These are phyloP conservation scores for Acheta domesticus DNA, from an alignment of 2,888 invertebrate genomes.

Conservation along the genomic window DNA sequence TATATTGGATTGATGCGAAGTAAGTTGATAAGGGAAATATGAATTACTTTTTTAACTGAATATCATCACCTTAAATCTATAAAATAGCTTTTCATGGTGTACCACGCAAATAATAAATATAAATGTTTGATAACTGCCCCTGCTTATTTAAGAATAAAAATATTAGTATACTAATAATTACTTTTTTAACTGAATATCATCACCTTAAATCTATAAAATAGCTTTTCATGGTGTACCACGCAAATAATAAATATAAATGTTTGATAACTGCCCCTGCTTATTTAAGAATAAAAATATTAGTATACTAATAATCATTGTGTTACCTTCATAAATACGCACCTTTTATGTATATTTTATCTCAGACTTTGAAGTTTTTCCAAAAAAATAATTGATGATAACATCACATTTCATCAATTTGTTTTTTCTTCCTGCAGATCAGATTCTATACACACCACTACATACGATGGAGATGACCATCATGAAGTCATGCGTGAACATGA, in stretches of 20 bases:
- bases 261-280: no score
- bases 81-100: no score
- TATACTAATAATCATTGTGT: background rate
- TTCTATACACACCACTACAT: conserved; percentile 79
- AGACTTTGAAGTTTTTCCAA: no score
- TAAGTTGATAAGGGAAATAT: conserved; percentile 37
- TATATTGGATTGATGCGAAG: conserved; percentile 85
- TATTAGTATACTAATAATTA: background rate
- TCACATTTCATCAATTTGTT: background rate
- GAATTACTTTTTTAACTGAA: background rate
- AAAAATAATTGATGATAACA: no score
- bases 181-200: background rate
- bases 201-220: background rate
- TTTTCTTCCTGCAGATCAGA: conserved; percentile 63
- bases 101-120: no score
- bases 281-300: no score
- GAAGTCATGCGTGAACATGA: conserved; percentile 70
- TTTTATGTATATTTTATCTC: no score
- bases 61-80: background rate
- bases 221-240: no score
- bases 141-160: no score
- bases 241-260: no score
- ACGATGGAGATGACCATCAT: conserved; percentile 71
- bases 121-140: no score
- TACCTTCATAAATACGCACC: no score